A percentile compares a stretch with the other conserved stretches of the same genome.
Conservation (phyloP, 30 jellyfish, hydroid and myxozoan genomes). For the Cassiopea andromeda region DNA sequence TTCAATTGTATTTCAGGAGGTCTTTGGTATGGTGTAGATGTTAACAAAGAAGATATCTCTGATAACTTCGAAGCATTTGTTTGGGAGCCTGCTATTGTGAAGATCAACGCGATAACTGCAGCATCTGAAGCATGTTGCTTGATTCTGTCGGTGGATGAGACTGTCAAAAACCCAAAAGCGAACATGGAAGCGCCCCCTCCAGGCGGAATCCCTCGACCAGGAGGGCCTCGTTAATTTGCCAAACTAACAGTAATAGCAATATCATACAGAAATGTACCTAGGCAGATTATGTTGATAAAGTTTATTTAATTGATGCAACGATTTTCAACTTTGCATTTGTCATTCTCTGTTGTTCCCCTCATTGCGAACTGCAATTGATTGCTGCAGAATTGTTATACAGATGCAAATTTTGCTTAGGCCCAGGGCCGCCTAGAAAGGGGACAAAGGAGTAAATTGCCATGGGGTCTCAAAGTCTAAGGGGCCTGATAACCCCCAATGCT, state of each 20-base stretch:
- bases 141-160: slow-evolving; percentile 92
- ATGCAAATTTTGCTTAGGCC: no score
- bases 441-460: no score
- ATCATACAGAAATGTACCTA: background rate
- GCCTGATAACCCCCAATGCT: no score
- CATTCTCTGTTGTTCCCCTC: no score
- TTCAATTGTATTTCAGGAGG: slow-evolving; percentile 73
- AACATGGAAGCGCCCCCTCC: slow-evolving; percentile 79
- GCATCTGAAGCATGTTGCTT: slow-evolving; percentile 99
- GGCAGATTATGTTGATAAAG: slow-evolving; percentile 7
- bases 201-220: slow-evolving; percentile 64
- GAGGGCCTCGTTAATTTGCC: slow-evolving; percentile 30
- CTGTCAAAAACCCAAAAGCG: slow-evolving; percentile 98
- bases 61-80: slow-evolving; percentile 95
- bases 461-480: no score
- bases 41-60: slow-evolving; percentile 87
- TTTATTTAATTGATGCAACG: background rate
- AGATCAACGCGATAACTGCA: slow-evolving; percentile 95
- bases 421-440: no score
- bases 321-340: no score
- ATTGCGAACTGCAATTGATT: no score
- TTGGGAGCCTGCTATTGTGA: slow-evolving; percentile 99
- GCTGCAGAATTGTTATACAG: no score
- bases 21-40: slow-evolving; percentile 96
- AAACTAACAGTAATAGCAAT: background rate